Base-by-base conservation (phyloP, 2,797 vertebrate genomes). In the Coracias cyanogaster region DNA sequence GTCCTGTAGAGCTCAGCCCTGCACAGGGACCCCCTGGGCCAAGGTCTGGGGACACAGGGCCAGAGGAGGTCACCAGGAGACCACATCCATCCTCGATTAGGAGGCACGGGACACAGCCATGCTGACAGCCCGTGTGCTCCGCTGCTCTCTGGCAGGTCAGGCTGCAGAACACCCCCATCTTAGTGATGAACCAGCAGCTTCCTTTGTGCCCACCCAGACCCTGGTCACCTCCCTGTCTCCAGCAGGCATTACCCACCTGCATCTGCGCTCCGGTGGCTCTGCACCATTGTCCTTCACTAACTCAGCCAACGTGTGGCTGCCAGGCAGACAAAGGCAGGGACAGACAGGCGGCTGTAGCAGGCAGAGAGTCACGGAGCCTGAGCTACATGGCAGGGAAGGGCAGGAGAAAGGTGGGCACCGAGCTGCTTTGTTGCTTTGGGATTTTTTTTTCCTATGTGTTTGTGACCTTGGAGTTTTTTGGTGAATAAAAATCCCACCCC, bases 71-170 rank as follows among this genome's bases (percentile, higher is more conserved):
- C 74, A 51, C 43, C 82, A 85, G 62, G 43, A 62, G 26, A 49
- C 21, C 57, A 31, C 2, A 2, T 28, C 88, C 83, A 74, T 12
- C 67, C 83, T 54, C 0, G 0, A 6, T 31, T 12, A 45, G 12
- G 37, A 73, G 31, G 46, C 69, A 80, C 1, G 2, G 10, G 12
- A 55, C 66, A 71, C 35, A 57, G 18, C 1, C 3, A 6, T 29
- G 49, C 48, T 0, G 1, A n/a, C 5, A 55, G 51, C 55, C 18
- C 0, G 0, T 9, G 41, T 5, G 14, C 43, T 39, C 19, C 70
- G 26, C 11, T 0, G 0, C 5, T 54, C 14, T 21, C 39, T 7
- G 4, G 48, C 9, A 5, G 55, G 49, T 29, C 64, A 67, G 62
- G 13, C 67, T 86, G 76, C 49, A 46, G 49, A 49, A 7, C 3